Evolutionary conservation across 2,888 invertebrate genomes (phyloP), one percentile per base, ranked within the genome.

Genomic region (Drosophila formosana): DNA sequence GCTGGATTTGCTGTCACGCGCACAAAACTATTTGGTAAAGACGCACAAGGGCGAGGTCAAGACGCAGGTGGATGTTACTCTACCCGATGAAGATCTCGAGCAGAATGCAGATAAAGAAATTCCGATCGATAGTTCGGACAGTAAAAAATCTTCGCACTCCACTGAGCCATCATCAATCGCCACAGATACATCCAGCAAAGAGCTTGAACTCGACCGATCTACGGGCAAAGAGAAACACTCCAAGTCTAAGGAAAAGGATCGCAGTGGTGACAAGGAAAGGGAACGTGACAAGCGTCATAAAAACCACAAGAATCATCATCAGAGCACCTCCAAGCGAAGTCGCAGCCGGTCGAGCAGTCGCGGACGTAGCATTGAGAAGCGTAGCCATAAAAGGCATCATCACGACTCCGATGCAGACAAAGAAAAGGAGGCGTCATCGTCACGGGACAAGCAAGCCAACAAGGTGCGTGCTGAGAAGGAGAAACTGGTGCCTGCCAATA

Each of bases 1-100:
- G 92, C 91, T 97, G 61, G 97, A 97, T 89, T 93, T 97, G 78
- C 93, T 97, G 86, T 95, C 96, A 26, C 96, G 96, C 74, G 95
- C 95, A 61, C 95, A 97, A 90, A 96, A 96, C 47, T 96, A 96
- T 86, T 96, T 97, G 18, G 94, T 98, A 62, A 98, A 98, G 93
- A 98, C 98, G 1, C 98, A 98, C 91, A 98, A 98, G 93, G 98
- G 98, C 49, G 97, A 97, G 92, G 95, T 96, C 90, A 95, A 95
- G 91, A 94, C 94, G 43, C 95, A 95, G 75, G 91, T 95, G 53
- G 95, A 95, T 82, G 93, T 94, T 3, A 87, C 90, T 5, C 94
- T 95, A 3, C 94, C 95, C 0, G 94, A 95, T 0, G 95, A 95
- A 79, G 60, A 72, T 37, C 7, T 63, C 8, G 60, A 63, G 2